Percentiles rank a stretch among this genome's conserved stretches.
phyloP scores from a whole-genome alignment of 23 tunicate genomes.

The Aplidium turbinatum region DNA sequence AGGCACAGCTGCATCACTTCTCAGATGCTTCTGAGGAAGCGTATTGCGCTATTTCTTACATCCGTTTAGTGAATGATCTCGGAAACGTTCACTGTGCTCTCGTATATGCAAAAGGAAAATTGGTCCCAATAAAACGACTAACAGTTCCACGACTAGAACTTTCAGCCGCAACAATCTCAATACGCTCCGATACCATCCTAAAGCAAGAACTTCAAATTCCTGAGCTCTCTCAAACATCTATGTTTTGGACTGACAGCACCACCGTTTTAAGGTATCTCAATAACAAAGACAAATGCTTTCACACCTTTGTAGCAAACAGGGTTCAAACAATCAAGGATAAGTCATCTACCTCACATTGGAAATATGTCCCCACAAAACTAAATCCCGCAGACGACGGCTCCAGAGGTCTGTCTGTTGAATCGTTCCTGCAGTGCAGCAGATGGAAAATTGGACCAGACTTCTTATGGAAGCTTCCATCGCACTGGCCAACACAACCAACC shows the following conservation, averaged over 20 bases:
- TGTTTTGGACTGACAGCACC: conserved; percentile 64
- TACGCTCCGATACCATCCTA: conserved; percentile 2
- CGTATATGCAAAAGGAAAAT: conserved; percentile 42
- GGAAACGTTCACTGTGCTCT: conserved; percentile 40
- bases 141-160: conserved; percentile 56
- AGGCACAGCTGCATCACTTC: conserved; percentile 38
- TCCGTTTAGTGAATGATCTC: conserved; percentile 16
- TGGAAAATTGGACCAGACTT: conserved; percentile 62
- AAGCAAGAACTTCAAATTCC: conserved; percentile 29
- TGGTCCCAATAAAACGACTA: conserved; percentile 41
- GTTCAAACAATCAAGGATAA: conserved; percentile 31
- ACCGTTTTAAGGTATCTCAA: conserved; percentile 48
- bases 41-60: conserved; percentile 55
- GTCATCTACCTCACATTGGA: conserved; percentile 34
- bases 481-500: conserved; percentile 54
- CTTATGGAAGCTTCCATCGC: conserved; percentile 23
- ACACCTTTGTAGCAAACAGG: conserved; percentile 65
- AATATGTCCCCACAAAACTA: conserved; percentile 34
- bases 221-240: background rate
- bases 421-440: conserved; percentile 11
- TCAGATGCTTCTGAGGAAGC: conserved; percentile 58
- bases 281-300: conserved; percentile 26
- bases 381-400: conserved; percentile 53
- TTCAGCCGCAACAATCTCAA: conserved; percentile 44
- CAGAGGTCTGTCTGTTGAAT: conserved; percentile 37